Base-by-base conservation (phyloP, 2,113 vertebrate genomes). In the Grantiella picta region DNA sequence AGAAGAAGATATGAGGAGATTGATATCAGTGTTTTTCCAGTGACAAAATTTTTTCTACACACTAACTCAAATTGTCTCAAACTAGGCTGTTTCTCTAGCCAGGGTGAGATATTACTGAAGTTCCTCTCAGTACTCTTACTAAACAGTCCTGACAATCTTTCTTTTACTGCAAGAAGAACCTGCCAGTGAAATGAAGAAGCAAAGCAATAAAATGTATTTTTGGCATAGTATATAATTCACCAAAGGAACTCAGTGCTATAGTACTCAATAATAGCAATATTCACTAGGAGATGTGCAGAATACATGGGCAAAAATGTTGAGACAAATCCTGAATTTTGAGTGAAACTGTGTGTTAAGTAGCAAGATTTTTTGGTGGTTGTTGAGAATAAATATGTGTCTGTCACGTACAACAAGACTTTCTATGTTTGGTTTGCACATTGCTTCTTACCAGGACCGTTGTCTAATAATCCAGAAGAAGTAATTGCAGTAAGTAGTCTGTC, bases 351-450 rank as follows among this genome's bases (percentile, higher is more conserved):
- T 31, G 14, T 66, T 79, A 71, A 33, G 8, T 15, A 61, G 38
- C 3, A 33, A 0, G 0, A n/a, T 22, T 60, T 53, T 65, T 50
- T 57, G 4, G 9, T 57, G 9, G 10, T 27, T 57, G 9, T 54
- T 73, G 29, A 54, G 10, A 61, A 82, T 21, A 35, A 29, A 4
- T 23, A 42, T 27, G 17, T 47, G 9, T 16, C 24, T 79, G 13
- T n/a, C 19, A 54, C 82, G 70, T 82, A 45, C 35, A 60, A 29
- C 16, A 65, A 61, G n/a, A 47, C 0, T 60, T 82, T 69, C 19
- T 47, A 13, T 22, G 65, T 76, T 60, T 52, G 57, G 4, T 66
- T 68, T 77, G 28, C 22, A 17, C 5, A 6, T n/a, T 80, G 9
- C 7, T 76, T 71, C 42, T 76, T 60, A 36, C 3, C 23, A 69